phyloP scores from a whole-genome alignment of 2,797 vertebrate species.

The Margarornis squamiger region DNA sequence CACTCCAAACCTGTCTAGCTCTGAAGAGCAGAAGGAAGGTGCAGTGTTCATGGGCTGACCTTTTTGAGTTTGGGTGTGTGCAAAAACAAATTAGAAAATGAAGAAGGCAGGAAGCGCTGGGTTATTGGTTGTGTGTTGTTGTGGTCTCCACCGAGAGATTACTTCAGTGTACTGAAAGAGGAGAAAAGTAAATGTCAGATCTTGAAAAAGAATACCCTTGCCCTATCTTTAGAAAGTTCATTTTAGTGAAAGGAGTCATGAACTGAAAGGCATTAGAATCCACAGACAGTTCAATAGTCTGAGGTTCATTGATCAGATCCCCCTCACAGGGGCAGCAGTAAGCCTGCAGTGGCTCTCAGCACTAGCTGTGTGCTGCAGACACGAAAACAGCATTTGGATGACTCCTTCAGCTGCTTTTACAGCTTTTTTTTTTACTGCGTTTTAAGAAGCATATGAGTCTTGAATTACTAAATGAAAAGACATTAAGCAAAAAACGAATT shows the following conservation, averaged over 20 bases:
- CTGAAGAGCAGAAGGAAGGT: not conserved
- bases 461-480: not conserved
- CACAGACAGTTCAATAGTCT: not conserved
- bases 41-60: not conserved
- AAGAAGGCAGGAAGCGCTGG: not conserved
- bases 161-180: not conserved
- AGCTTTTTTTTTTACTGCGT: not conserved
- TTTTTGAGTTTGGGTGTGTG: not conserved
- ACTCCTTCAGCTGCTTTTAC: not conserved
- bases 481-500: not conserved
- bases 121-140: not conserved
- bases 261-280: not conserved
- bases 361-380: not conserved
- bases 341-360: not conserved
- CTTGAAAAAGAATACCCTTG: not conserved
- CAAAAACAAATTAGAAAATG: slow-evolving; percentile 15
- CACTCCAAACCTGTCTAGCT: not conserved
- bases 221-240: not conserved
- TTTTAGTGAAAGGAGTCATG: not conserved
- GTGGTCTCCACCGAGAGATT: not conserved
- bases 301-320: not conserved
- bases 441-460: not conserved
- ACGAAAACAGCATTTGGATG: not conserved
- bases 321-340: not conserved
- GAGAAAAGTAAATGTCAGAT: slow-evolving; percentile 48